A percentile compares a stretch with the other conserved stretches of the same genome.
Evolutionary conservation across 2,113 vertebrate species (phyloP).

Genomic region (Bos taurus): DNA sequence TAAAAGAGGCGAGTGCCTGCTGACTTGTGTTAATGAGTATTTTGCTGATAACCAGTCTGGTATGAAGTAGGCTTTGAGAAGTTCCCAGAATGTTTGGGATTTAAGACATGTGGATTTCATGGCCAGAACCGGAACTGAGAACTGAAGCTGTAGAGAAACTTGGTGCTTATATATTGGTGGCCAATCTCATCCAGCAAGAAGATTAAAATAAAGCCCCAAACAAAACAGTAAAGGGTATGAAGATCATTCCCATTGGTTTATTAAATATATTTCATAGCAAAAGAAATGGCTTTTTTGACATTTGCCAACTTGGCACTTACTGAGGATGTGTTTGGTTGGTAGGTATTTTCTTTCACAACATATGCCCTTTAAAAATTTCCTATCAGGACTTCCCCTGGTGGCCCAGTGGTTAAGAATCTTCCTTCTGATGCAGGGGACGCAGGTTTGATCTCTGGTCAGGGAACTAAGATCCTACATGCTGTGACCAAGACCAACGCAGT

Average conservation of each 20-base stretch:
- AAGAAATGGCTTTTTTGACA: background rate
- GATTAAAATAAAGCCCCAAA: constrained; percentile 9
- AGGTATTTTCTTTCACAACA: background rate
- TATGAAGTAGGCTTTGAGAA: constrained; percentile 44
- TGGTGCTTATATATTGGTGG: background rate
- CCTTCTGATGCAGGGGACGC: background rate
- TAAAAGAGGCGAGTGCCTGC: background rate
- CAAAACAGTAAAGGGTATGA: background rate
- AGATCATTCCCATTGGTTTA: background rate
- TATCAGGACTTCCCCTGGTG: background rate
- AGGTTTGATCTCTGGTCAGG: background rate
- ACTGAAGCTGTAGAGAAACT: background rate
- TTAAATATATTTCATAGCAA: background rate
- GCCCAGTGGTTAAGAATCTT: background rate
- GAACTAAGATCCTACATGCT: rapidly evolving
- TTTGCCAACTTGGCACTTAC: background rate
- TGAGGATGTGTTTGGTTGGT: background rate
- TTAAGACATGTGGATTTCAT: constrained; percentile 28
- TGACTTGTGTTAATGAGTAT: background rate
- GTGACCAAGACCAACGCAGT: background rate
- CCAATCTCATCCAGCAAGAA: background rate
- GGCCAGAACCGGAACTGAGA: background rate
- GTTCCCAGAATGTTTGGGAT: constrained; percentile 52
- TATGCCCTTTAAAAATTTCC: background rate
- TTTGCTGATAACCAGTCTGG: constrained; percentile 28